Percentiles rank a stretch among this genome's conserved stretches.
phyloP scores from a whole-genome alignment of 2,888 invertebrate genomes.

The Anoplius nigerrimus region DNA sequence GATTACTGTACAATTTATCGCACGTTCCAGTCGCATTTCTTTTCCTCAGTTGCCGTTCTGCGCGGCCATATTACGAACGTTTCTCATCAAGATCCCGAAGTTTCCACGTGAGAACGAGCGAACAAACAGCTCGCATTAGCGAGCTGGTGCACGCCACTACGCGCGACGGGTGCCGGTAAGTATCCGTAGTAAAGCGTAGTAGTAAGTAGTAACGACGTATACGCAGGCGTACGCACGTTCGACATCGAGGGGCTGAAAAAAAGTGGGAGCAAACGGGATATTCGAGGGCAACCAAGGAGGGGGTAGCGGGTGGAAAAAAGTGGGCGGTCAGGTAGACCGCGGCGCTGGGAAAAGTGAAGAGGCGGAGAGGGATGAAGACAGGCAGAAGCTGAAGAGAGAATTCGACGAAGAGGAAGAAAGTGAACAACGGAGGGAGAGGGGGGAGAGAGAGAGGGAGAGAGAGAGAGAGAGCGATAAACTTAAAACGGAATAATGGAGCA shows the following conservation, averaged over 20 bases:
- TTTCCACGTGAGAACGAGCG: too few relatives aligned
- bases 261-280: slow-evolving; percentile 31
- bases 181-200: slow-evolving; percentile 60
- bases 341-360: slow-evolving; percentile 1
- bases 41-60: too few relatives aligned
- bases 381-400: not conserved
- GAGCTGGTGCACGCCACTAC: slow-evolving; percentile 34
- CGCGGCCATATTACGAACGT: too few relatives aligned
- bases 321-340: slow-evolving; percentile 16
- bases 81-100: too few relatives aligned
- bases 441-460: slow-evolving; percentile 1
- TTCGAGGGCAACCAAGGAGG: slow-evolving; percentile 41
- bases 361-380: slow-evolving; percentile 9
- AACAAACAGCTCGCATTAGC: too few relatives aligned
- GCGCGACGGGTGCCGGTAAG: slow-evolving; percentile 54
- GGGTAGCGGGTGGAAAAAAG: slow-evolving; percentile 11
- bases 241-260: slow-evolving; percentile 41
- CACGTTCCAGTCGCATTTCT: too few relatives aligned
- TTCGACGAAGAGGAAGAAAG: too few relatives aligned
- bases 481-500: too few relatives aligned
- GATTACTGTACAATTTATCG: too few relatives aligned
- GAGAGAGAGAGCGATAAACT: slow-evolving; percentile 4
- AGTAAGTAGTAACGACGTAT: slow-evolving; percentile 63
- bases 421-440: too few relatives aligned
- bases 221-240: slow-evolving; percentile 68